phyloP scores from a whole-genome alignment of 1,140 invertebrate species.

The Amphibalanus amphitrite region DNA sequence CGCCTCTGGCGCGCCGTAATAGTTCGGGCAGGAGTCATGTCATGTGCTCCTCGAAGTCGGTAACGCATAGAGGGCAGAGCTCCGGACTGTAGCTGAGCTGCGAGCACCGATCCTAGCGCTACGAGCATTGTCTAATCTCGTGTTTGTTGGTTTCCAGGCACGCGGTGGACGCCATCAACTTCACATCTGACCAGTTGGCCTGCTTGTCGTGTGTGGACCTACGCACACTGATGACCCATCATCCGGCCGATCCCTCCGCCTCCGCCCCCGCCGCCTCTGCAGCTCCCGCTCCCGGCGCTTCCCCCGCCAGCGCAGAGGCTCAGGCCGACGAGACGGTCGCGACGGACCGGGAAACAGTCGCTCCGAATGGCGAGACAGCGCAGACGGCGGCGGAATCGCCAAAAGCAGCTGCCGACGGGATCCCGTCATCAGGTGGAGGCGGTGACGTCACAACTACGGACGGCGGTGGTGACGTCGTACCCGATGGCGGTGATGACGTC shows the following conservation, averaged over 20 bases:
- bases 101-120: no score
- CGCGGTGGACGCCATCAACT: conserved; percentile 48
- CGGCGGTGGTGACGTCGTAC: background rate
- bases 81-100: no score
- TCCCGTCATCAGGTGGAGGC: background rate
- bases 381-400: no score
- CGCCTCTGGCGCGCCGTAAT: conserved; percentile 16
- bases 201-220: conserved; percentile 14
- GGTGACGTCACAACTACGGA: background rate
- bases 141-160: conserved; percentile 22
- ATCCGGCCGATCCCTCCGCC: background rate
- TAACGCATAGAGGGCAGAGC: no score
- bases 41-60: no score
- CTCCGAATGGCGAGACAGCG: no score
- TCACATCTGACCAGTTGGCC: conserved; percentile 21
- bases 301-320: background rate
- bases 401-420: no score
- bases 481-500: background rate
- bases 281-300: background rate
- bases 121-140: no score
- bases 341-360: no score
- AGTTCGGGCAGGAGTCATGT: no score
- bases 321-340: no score
- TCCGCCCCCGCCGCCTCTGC: background rate
- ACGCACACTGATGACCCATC: conserved; percentile 1